phyloP scores from a whole-genome alignment of 2,113 vertebrate species.

The Phaethornis superciliosus region DNA sequence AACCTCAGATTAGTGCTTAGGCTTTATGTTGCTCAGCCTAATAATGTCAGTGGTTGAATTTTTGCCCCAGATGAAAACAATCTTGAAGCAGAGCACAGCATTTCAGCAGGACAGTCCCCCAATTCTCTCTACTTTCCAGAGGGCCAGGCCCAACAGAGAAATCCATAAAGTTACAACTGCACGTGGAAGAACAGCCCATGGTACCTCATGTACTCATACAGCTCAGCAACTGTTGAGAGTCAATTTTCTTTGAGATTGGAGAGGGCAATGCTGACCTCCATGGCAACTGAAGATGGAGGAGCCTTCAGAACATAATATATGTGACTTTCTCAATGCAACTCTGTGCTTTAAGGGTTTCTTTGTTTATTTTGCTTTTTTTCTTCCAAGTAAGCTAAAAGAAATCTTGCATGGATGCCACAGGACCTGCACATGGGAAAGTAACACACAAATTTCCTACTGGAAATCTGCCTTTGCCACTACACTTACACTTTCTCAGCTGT shows the following conservation, averaged over 20 bases:
- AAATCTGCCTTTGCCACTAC: neutral
- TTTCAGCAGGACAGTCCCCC: neutral
- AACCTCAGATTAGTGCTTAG: constrained; percentile 55
- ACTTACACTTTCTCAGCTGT: neutral
- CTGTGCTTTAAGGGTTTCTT: neutral
- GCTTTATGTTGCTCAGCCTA: constrained; percentile 33
- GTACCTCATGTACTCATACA: neutral
- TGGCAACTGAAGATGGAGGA: neutral
- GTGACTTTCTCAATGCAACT: fast-evolving
- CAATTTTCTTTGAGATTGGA: neutral
- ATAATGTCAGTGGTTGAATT: constrained; percentile 12
- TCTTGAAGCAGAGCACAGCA: neutral
- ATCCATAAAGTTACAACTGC: neutral
- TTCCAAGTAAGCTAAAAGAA: neutral
- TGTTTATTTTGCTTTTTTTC: neutral
- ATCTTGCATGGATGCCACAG: neutral
- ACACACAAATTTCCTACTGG: neutral
- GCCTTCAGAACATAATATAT: neutral
- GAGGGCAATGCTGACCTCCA: neutral
- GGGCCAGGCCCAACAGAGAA: neutral
- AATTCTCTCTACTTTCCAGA: neutral
- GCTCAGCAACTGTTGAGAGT: neutral
- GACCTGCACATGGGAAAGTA: neutral
- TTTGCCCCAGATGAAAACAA: neutral
- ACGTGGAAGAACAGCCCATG: neutral